phyloP scores from a whole-genome alignment of 2,888 invertebrate genomes.

The Drosophila borborema region DNA sequence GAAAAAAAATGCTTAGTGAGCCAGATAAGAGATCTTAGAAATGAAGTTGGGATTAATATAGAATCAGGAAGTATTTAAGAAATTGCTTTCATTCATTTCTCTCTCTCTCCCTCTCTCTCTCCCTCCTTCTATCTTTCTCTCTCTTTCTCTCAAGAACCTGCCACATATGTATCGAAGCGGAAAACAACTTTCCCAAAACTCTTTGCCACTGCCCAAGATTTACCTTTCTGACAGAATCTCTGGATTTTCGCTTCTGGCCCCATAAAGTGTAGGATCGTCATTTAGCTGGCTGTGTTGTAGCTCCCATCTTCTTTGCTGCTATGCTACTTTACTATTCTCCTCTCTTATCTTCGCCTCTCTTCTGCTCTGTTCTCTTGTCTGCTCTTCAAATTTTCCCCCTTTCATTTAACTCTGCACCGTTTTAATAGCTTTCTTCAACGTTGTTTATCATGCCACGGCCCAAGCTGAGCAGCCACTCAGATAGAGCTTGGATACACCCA shows the following conservation, averaged over 20 bases:
- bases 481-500: conserved; percentile 7
- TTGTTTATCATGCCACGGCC: conserved; percentile 20
- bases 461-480: background rate
- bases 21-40: background rate
- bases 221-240: background rate
- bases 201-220: conserved; percentile 1
- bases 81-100: too few species aligned
- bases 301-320: background rate
- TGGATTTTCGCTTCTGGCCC: conserved; percentile 1
- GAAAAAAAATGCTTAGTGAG: background rate
- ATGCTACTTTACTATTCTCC: background rate
- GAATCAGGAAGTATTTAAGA: too few species aligned
- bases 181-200: conserved; percentile 6
- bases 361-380: background rate
- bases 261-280: conserved; percentile 5
- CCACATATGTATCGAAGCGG: background rate
- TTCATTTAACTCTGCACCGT: conserved; percentile 23
- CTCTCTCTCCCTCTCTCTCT: background rate
- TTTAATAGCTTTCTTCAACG: conserved; percentile 34
- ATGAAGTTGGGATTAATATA: background rate
- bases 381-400: background rate
- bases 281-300: background rate
- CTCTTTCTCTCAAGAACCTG: background rate
- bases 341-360: background rate
- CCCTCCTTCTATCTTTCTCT: too few species aligned